Conservation (phyloP, 30 jellyfish, hydroid and myxozoan species). For the Phacellophora camtschatica region DNA sequence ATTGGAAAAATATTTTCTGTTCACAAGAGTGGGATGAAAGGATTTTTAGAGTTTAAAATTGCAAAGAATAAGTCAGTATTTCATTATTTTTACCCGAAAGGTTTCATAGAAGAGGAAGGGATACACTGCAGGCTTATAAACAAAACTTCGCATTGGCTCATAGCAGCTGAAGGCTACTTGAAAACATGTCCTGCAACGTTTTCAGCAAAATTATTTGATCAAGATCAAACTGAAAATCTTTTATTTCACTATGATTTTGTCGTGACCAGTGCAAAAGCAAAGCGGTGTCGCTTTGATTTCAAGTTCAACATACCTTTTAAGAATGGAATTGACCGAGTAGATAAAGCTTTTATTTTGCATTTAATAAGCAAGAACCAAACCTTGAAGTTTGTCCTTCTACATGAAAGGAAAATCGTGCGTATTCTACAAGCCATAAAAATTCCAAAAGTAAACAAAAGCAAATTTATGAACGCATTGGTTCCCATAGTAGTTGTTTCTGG, state of each 20-base stretch:
- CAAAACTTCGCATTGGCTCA: slow-evolving; percentile 24
- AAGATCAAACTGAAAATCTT: not conserved
- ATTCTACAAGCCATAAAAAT: slow-evolving; percentile 10
- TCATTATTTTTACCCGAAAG: slow-evolving; percentile 9
- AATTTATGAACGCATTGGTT: slow-evolving; percentile 11
- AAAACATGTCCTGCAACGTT: slow-evolving; percentile 56
- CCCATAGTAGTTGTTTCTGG: slow-evolving; percentile 40
- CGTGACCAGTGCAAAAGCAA: not conserved
- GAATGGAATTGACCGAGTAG: not conserved
- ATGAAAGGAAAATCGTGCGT: slow-evolving; percentile 22
- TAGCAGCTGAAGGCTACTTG: slow-evolving; percentile 16
- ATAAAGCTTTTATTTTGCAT: slow-evolving; percentile 31
- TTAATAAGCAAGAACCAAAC: slow-evolving; percentile 15
- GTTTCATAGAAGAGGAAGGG: slow-evolving; percentile 3
- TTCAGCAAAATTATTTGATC: slow-evolving; percentile 41
- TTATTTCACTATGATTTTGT: slow-evolving; percentile 37
- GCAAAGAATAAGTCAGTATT: slow-evolving; percentile 21
- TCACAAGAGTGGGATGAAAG: not conserved
- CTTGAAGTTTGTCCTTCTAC: slow-evolving; percentile 24
- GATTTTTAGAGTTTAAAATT: not conserved
- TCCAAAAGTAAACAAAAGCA: slow-evolving; percentile 12
- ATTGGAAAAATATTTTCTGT: not conserved
- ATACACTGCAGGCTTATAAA: slow-evolving; percentile 15
- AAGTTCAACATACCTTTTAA: slow-evolving; percentile 42
- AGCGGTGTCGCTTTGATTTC: slow-evolving; percentile 27